phyloP scores from a whole-genome alignment of 2,888 invertebrate species.

The Lottia scabra region DNA sequence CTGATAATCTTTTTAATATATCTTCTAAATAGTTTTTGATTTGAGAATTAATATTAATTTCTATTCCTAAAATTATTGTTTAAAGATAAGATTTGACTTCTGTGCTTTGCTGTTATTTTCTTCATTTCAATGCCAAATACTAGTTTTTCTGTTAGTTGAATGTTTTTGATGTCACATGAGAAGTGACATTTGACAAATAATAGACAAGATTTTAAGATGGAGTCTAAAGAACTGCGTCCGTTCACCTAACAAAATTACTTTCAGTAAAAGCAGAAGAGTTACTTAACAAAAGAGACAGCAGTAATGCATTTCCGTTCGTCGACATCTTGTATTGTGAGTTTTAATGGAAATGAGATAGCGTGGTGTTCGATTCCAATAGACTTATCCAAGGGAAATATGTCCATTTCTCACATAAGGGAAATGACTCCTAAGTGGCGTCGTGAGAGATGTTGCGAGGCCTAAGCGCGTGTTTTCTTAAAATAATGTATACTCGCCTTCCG shows the following conservation, averaged over 20 bases:
- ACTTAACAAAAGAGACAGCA: conserved; percentile 17
- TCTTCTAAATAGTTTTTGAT: too few relatives aligned
- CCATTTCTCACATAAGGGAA: conserved; percentile 22
- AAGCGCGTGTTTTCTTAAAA: conserved; percentile 17
- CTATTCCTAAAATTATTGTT: too few relatives aligned
- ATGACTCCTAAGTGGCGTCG: conserved; percentile 16
- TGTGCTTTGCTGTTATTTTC: too few relatives aligned
- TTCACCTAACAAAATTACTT: background rate
- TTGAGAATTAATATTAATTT: too few relatives aligned
- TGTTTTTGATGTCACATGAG: background rate
- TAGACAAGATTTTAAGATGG: background rate
- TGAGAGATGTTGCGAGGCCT: conserved; percentile 16
- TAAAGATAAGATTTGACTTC: too few relatives aligned
- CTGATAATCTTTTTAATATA: too few relatives aligned
- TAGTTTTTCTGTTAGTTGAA: too few relatives aligned
- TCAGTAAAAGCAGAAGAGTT: conserved; percentile 16
- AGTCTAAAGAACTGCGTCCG: background rate
- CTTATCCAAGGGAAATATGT: conserved; percentile 19
- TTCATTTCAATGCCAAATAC: too few relatives aligned
- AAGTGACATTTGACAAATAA: conserved; percentile 1
- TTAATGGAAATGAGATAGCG: conserved; percentile 21
- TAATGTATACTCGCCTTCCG: conserved; percentile 26
- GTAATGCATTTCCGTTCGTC: conserved; percentile 26
- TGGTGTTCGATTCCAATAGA: conserved; percentile 16
- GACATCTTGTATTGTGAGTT: conserved; percentile 21